Base-by-base conservation (phyloP, 1,140 invertebrate genomes). In the Bombyx mandarina region DNA sequence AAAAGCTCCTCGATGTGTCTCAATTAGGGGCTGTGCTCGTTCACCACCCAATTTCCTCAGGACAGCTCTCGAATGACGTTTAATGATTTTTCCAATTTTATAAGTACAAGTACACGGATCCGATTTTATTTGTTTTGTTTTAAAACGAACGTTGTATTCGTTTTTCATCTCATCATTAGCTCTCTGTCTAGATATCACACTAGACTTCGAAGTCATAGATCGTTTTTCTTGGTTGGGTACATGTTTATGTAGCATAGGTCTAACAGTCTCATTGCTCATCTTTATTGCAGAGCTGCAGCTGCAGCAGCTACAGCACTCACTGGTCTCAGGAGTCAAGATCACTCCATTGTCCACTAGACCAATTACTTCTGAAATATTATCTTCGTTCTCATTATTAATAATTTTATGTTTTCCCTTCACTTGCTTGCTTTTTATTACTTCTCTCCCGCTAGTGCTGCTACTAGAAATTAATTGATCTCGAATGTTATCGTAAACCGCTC, bases 61-160 rank as follows among this genome's bases (percentile, higher is more conserved):
- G 26, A 35, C 26, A 3, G 26, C 26, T 35, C 26, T 35, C 26
- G 66, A 67, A n/a, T 57, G 52, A 44, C 61, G 63, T 62, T 60
- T 69, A 7, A 73, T 47, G 49, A 62, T 51, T 42, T 54, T 57
- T 56, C 65, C 59, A 43, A 71, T 66, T 63, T 71, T 62, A 58
- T 67, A 66, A 6, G 71, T 66, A 55, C 77, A 79, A n/a, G 71
- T 73, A 58, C 74, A 79, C 46, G 77, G 73, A 54, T 76, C 77
- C 8, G 77, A 79, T 48, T 61, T 64, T 45, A 77, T 72, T 45
- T 65, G 63, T 61, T 79, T 77, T 1, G 68, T 56, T 59, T 66
- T 68, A 60, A 76, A 75, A 43, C 58, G 52, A 53, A 73, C 59
- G 9, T 53, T 61, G 55, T 58, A 56, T 49, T 45, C 54, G 12